phyloP scores from a whole-genome alignment of 2,888 invertebrate species.

The Napeogenes sylphis region DNA sequence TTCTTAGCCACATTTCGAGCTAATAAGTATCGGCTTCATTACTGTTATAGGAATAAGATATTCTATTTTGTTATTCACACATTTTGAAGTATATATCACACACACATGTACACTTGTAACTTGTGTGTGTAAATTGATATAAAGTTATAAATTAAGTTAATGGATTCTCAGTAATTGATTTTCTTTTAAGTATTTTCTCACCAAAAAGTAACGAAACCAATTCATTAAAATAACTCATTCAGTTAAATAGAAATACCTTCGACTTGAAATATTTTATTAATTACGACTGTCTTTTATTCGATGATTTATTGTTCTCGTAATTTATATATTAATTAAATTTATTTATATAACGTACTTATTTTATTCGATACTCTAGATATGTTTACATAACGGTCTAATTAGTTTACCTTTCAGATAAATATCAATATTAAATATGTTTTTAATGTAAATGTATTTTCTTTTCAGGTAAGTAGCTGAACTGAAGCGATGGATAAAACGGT shows the following conservation, averaged over 20 bases:
- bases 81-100: too few relatives aligned
- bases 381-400: neutral
- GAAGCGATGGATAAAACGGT: conserved; percentile 13
- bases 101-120: too few relatives aligned
- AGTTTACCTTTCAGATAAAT: neutral
- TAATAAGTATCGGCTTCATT: neutral
- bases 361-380: neutral
- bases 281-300: neutral
- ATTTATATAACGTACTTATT: neutral
- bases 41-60: too few relatives aligned
- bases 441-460: conserved; percentile 36
- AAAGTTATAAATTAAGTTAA: too few relatives aligned
- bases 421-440: conserved; percentile 1
- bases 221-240: neutral
- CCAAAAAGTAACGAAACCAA: neutral
- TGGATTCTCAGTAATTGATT: neutral
- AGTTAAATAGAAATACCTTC: neutral
- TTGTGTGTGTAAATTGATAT: too few relatives aligned
- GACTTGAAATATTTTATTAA: conserved; percentile 2
- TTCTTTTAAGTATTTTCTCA: neutral
- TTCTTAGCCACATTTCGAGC: conserved; percentile 10
- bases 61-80: too few relatives aligned
- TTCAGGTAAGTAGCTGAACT: conserved; percentile 57
- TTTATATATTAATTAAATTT: too few relatives aligned
- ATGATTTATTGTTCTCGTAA: neutral